phyloP scores from a whole-genome alignment of 2,888 invertebrate genomes.

The Tupiocoris notatus region DNA sequence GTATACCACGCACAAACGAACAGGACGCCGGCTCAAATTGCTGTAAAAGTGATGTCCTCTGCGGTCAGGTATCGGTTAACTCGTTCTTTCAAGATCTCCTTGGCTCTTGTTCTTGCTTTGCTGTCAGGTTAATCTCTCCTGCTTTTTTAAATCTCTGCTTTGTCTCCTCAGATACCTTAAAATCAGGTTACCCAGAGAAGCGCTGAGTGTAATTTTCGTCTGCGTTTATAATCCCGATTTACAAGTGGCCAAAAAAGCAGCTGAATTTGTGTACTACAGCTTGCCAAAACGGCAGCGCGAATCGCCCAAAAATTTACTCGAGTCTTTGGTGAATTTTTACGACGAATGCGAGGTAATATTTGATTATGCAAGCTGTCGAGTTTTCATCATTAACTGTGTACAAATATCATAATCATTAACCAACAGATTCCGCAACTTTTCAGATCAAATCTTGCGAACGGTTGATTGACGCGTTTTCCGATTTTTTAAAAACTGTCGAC shows the following conservation, averaged over 20 bases:
- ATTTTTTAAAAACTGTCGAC: neutral
- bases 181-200: neutral
- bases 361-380: too few relatives aligned
- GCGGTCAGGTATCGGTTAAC: too few relatives aligned
- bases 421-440: too few relatives aligned
- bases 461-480: neutral
- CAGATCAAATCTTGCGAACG: neutral
- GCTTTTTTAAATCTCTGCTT: too few relatives aligned
- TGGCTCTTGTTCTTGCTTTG: too few relatives aligned
- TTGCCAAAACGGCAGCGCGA: neutral
- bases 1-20: too few relatives aligned
- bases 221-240: neutral
- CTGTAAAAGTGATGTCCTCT: too few relatives aligned
- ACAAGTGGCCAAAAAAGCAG: neutral
- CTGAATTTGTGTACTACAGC: neutral
- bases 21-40: too few relatives aligned
- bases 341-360: neutral
- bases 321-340: neutral
- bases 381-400: too few relatives aligned
- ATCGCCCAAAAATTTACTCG: neutral
- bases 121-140: too few relatives aligned
- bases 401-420: too few relatives aligned
- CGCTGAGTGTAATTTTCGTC: neutral
- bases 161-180: neutral
- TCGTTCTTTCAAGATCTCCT: too few relatives aligned